Conservation (phyloP, 2,797 vertebrate genomes). For the Lithobates sylvaticus region DNA sequence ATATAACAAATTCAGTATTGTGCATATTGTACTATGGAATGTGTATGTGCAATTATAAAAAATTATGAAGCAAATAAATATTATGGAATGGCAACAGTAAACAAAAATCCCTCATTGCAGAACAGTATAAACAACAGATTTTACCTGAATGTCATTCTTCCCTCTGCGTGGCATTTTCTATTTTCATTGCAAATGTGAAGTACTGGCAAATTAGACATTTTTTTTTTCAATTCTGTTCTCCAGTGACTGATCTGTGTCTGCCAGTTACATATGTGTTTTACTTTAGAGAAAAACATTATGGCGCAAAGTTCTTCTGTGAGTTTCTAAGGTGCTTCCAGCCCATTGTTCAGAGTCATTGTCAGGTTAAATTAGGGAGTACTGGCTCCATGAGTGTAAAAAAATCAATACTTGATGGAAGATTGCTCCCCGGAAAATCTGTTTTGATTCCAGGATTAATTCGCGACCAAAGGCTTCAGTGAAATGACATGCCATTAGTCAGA, state of each 20-base stretch:
- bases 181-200: slow-evolving; percentile 72
- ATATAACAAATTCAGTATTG: no score
- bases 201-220: slow-evolving; percentile 72
- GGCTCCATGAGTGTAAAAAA: slow-evolving; percentile 99
- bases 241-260: slow-evolving; percentile 65
- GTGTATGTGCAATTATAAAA: no score
- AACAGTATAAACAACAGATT: neutral
- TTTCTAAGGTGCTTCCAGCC: slow-evolving; percentile 97
- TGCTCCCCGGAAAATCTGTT: slow-evolving; percentile 99
- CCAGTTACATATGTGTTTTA: slow-evolving; percentile 68
- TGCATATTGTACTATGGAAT: no score
- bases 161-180: slow-evolving; percentile 71
- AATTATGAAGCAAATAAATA: no score
- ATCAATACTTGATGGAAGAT: slow-evolving; percentile 99
- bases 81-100: no score
- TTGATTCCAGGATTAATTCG: slow-evolving; percentile 99
- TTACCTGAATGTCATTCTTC: neutral
- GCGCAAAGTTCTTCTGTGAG: slow-evolving; percentile 91
- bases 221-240: slow-evolving; percentile 59
- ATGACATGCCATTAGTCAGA: slow-evolving; percentile 99
- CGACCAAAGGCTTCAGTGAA: slow-evolving; percentile 97
- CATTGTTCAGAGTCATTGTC: slow-evolving; percentile 99
- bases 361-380: slow-evolving; percentile 99
- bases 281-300: slow-evolving; percentile 82
- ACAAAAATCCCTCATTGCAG: no score